phyloP scores from a whole-genome alignment of 2,888 invertebrate genomes.

The Alloplasta piceator region DNA sequence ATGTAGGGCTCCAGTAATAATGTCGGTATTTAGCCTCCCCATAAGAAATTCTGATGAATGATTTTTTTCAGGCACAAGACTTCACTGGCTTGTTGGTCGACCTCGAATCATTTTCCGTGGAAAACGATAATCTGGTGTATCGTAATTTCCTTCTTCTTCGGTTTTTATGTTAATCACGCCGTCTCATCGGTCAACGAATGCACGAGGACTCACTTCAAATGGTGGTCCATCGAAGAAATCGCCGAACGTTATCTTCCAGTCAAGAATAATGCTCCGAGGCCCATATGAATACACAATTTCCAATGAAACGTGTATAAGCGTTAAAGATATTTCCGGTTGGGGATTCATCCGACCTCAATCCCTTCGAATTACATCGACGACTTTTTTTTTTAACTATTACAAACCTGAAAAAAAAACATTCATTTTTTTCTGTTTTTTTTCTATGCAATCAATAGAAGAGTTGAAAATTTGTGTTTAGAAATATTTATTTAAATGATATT shows the following conservation, averaged over 20 bases:
- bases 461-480: too few relatives aligned
- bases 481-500: too few relatives aligned
- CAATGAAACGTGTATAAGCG: not conserved
- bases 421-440: not conserved
- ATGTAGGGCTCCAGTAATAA: too few relatives aligned
- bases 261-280: slow-evolving; percentile 66
- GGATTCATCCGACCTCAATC: too few relatives aligned
- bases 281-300: too few relatives aligned
- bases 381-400: too few relatives aligned
- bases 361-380: too few relatives aligned
- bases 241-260: slow-evolving; percentile 69
- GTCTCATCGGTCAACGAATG: slow-evolving; percentile 70
- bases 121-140: slow-evolving; percentile 73
- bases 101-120: slow-evolving; percentile 66
- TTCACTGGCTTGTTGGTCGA: slow-evolving; percentile 55
- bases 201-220: slow-evolving; percentile 68
- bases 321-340: too few relatives aligned
- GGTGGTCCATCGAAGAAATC: slow-evolving; percentile 77
- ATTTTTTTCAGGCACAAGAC: slow-evolving; percentile 64
- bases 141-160: slow-evolving; percentile 75
- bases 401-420: too few relatives aligned
- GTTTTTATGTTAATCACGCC: slow-evolving; percentile 74
- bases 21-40: too few relatives aligned
- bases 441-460: too few relatives aligned
- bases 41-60: too few relatives aligned